phyloP scores from a whole-genome alignment of 2,888 invertebrate genomes.

The Cordilura impudica region DNA sequence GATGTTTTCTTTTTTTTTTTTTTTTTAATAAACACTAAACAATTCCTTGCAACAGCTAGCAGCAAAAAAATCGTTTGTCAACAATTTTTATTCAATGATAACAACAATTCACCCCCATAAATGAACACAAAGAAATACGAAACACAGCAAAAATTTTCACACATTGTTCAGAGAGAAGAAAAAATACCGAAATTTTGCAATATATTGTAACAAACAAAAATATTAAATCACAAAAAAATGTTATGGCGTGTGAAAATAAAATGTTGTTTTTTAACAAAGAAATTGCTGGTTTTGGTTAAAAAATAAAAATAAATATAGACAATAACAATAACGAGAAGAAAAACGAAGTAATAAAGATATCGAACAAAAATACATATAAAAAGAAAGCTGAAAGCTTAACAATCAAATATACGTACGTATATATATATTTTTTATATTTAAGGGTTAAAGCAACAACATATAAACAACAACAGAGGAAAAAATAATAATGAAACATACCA shows the following conservation, averaged over 20 bases:
- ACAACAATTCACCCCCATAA: slow-evolving; percentile 28
- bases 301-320: slow-evolving; percentile 6
- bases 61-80: slow-evolving; percentile 38
- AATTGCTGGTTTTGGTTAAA: slow-evolving; percentile 47
- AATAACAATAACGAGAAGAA: neutral
- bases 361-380: slow-evolving; percentile 27
- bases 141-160: slow-evolving; percentile 54
- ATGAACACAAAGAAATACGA: slow-evolving; percentile 34
- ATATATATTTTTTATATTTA: slow-evolving; percentile 23
- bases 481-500: slow-evolving; percentile 33
- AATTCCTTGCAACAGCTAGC: slow-evolving; percentile 14
- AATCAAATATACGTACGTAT: neutral
- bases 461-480: slow-evolving; percentile 36
- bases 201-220: slow-evolving; percentile 27
- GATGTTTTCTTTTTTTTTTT: neutral
- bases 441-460: slow-evolving; percentile 42
- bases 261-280: slow-evolving; percentile 54
- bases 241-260: slow-evolving; percentile 61
- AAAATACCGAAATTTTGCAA: slow-evolving; percentile 31
- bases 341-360: slow-evolving; percentile 46
- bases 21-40: slow-evolving; percentile 20
- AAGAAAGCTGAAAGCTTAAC: no score
- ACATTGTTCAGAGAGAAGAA: slow-evolving; percentile 15
- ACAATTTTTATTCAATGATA: slow-evolving; percentile 48
- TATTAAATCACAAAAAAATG: slow-evolving; percentile 28